Evolutionary conservation across 1,140 invertebrate genomes (phyloP), one percentile per base, ranked within the genome.

Genomic region (Kradibia gibbosae): DNA sequence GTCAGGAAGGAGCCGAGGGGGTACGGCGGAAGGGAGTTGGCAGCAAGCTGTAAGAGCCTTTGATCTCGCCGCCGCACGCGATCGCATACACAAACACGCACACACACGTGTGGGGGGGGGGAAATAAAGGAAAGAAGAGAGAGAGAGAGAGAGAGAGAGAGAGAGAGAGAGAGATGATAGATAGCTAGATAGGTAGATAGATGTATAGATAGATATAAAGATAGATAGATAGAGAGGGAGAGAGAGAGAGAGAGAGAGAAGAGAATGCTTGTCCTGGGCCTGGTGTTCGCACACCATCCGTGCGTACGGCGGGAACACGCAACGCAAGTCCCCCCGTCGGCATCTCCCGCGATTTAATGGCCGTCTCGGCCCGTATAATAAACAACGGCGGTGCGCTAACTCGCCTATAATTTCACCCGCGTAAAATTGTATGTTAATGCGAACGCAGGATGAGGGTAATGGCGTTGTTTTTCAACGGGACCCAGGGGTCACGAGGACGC

Each of bases 1-100:
- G 65, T 1, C 25, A 39, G 28, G n/a, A 20, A 10, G n/a, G 55
- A 5, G 71, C 1, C 25, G 71, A 48, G 3, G 22, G 48, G 73
- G 34, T 20, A 17, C 25, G 25, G 60, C 4, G 60, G 31, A 34
- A 13, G 31, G 34, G 62, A 5, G 62, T 34, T 2, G n/a, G 55
- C 39, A 25, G 76, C 79, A 84, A 82, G 84, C 83, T 83, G 83
- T 80, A 83, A 81, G 79, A 85, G 77, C 85, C 87, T 90, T 89
- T 90, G 89, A 90, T 90, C 87, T 90, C 76, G 88, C 89, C 89
- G 89, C 86, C 88, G 87, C 89, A 90, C 89, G 89, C 89, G 88
- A 90, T 90, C 88, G 85, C 86, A 22, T 8, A 85, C 88, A 86
- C 87, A 86, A 87, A 83, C 82, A 80, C 83, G 84, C 85, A 80